phyloP scores from a whole-genome alignment of 2,797 vertebrate genomes.

The Tarsius wallacei region DNA sequence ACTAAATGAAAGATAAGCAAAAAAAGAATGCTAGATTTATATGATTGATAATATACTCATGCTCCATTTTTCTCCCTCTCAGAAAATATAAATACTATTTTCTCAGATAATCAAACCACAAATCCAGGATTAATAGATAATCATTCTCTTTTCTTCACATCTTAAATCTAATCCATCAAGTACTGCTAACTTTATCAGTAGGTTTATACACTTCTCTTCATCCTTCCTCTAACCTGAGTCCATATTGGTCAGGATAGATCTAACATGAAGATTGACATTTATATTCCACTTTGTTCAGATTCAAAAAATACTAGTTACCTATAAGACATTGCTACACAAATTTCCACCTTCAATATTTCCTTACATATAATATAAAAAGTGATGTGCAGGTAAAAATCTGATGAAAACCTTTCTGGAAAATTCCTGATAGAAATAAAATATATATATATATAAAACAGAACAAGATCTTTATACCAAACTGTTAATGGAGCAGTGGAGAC shows the following conservation, averaged over 20 bases:
- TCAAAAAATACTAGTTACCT: background rate
- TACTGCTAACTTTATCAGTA: background rate
- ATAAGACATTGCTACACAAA: background rate
- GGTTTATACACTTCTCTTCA: background rate
- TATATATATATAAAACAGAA: background rate
- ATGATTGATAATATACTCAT: background rate
- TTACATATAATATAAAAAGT: background rate
- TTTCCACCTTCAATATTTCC: background rate
- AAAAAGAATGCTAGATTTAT: background rate
- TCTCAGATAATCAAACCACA: conserved; percentile 52
- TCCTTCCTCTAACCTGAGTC: background rate
- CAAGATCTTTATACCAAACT: background rate
- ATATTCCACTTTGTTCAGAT: background rate
- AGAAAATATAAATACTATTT: conserved; percentile 48
- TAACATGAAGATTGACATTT: background rate
- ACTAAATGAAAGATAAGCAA: background rate
- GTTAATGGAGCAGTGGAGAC: accelerated
- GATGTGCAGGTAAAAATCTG: background rate
- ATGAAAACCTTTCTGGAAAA: background rate
- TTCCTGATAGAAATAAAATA: background rate
- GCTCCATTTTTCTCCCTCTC: background rate
- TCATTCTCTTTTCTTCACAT: background rate
- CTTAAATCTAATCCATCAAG: background rate
- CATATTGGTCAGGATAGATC: background rate
- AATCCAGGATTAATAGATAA: conserved; percentile 25